phyloP scores from a whole-genome alignment of 2,888 invertebrate genomes.

The Lithophane leautieri region DNA sequence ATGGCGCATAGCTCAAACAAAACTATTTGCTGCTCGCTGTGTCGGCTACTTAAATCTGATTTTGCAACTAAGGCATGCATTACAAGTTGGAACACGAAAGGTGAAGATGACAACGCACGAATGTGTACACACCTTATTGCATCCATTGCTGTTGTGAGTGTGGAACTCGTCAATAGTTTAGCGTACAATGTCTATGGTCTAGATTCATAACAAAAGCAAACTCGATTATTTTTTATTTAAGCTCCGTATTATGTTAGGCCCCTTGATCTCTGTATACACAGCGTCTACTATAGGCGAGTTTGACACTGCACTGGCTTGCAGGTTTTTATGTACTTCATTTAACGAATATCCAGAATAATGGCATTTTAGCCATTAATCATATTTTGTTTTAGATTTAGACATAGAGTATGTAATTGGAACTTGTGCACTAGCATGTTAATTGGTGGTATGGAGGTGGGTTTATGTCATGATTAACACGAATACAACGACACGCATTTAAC shows the following conservation, averaged over 20 bases:
- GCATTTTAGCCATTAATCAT: conserved; percentile 42
- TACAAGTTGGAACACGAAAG: neutral
- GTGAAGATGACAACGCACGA: conserved; percentile 3
- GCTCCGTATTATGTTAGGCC: conserved; percentile 26
- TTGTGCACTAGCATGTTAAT: conserved; percentile 81
- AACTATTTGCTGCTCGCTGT: neutral
- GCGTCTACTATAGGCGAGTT: conserved; percentile 33
- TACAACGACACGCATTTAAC: conserved; percentile 76
- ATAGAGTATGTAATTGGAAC: conserved; percentile 54
- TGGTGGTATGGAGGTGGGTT: conserved; percentile 88
- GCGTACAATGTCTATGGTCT: neutral
- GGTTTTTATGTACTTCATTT: conserved; percentile 38
- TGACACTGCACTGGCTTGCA: conserved; percentile 50
- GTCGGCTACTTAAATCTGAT: neutral
- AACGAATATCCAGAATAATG: conserved; percentile 42
- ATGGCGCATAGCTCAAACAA: neutral
- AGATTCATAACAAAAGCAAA: conserved; percentile 1
- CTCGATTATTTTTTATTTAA: conserved; percentile 24
- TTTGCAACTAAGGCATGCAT: neutral
- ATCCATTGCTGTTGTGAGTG: conserved; percentile 32
- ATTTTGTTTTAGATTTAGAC: conserved; percentile 52
- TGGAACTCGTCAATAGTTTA: conserved; percentile 41
- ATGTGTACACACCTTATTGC: conserved; percentile 35
- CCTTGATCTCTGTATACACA: neutral
- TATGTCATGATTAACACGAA: conserved; percentile 86